These are phyloP conservation scores for Hippoglossus hippoglossus DNA, from an alignment of 2,797 vertebrate species.

Conservation along the genomic window DNA sequence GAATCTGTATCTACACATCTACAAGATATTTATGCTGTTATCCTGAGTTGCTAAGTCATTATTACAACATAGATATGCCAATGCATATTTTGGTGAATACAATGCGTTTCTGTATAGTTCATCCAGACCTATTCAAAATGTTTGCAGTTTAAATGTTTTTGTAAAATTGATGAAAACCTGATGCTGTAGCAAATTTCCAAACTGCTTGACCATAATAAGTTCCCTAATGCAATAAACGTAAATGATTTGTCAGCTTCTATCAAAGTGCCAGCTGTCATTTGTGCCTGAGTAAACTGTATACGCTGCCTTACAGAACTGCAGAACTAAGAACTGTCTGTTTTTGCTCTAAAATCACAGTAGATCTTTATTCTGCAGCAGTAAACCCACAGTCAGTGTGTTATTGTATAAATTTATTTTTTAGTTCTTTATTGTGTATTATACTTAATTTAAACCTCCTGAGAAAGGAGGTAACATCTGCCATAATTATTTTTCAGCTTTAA, in stretches of 20 bases:
- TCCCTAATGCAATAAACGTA: not conserved
- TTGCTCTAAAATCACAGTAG: too few relatives aligned
- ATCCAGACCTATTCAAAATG: too few relatives aligned
- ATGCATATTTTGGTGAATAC: too few relatives aligned
- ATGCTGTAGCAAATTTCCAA: constrained; percentile 16
- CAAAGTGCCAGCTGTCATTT: constrained; percentile 15
- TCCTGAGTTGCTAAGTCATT: not conserved
- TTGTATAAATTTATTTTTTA: constrained; percentile 14
- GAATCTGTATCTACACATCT: not conserved
- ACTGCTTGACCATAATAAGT: not conserved
- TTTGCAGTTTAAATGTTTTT: not conserved
- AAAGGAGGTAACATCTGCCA: constrained; percentile 9
- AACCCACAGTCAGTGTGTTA: constrained; percentile 3
- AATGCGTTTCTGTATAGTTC: too few relatives aligned
- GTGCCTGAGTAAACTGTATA: not conserved
- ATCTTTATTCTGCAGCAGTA: constrained; percentile 1
- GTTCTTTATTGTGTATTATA: constrained; percentile 21
- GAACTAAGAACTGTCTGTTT: too few relatives aligned
- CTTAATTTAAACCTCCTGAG: constrained; percentile 43
- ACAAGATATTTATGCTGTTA: not conserved
- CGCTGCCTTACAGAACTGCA: constrained; percentile 8
- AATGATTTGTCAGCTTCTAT: not conserved
- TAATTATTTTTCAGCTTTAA: constrained; percentile 58
- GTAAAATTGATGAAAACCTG: not conserved
- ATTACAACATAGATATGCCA: not conserved